These are phyloP conservation scores for Phyllotreta striolata DNA, from an alignment of 2,888 invertebrate genomes.

Conservation along the genomic window DNA sequence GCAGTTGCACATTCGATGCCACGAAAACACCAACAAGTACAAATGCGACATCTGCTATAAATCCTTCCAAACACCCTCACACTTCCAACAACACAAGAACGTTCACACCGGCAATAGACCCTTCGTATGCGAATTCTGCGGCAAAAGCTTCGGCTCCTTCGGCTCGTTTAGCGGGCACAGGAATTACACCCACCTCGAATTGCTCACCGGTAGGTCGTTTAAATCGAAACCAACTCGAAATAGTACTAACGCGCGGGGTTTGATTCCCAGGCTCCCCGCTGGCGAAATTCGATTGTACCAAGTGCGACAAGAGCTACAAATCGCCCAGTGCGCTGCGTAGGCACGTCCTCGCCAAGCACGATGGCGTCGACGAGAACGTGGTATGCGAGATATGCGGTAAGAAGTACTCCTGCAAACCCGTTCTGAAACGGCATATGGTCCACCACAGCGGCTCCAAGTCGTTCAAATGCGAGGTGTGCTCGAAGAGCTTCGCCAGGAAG, in stretches of 20 bases:
- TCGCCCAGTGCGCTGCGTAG: too few species aligned
- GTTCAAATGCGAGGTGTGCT: conserved; percentile 20
- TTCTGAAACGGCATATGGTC: too few species aligned
- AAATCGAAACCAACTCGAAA: too few species aligned
- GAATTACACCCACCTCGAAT: conserved; percentile 62
- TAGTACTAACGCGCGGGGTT: too few species aligned
- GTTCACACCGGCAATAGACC: conserved; percentile 59
- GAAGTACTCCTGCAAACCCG: too few species aligned
- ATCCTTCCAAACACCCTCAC: conserved; percentile 48
- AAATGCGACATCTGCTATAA: conserved; percentile 40
- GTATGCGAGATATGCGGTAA: too few species aligned
- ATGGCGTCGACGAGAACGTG: too few species aligned
- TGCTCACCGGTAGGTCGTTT: conserved; percentile 52
- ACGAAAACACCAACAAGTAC: conserved; percentile 50
- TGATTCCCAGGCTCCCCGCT: too few species aligned
- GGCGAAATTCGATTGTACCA: too few species aligned
- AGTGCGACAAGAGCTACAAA: too few species aligned
- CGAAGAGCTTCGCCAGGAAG: conserved; percentile 16
- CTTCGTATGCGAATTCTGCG: conserved; percentile 65
- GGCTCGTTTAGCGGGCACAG: conserved; percentile 64
- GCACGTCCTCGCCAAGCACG: too few species aligned
- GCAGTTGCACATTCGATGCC: conserved; percentile 56
- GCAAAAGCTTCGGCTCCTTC: conserved; percentile 62
- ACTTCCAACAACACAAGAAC: conserved; percentile 52
- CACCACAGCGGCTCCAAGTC: conserved; percentile 12